A percentile compares a stretch with the other conserved stretches of the same genome.
Conservation (phyloP, 1,140 invertebrate genomes). For the Dreissena polymorpha region DNA sequence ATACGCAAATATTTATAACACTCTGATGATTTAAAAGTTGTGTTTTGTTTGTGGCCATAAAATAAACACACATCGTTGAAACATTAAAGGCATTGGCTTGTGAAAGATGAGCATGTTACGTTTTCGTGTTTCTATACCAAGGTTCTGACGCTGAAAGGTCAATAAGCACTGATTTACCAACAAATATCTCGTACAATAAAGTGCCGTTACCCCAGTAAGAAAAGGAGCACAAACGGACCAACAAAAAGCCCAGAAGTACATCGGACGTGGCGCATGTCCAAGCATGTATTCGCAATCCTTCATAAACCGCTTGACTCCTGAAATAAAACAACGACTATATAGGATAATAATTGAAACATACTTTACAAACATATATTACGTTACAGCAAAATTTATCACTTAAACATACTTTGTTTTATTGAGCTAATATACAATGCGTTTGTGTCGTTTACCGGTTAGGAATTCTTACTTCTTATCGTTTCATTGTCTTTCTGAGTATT, state of each 20-base stretch:
- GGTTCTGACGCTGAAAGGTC: neutral
- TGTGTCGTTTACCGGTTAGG: no score
- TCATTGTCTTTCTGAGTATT: no score
- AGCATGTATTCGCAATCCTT: constrained; percentile 15
- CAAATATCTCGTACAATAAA: neutral
- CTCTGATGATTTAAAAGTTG: neutral
- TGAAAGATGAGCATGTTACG: neutral
- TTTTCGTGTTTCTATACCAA: neutral
- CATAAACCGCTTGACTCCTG: constrained; percentile 4
- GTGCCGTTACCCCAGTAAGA: constrained; percentile 2
- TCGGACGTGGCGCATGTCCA: constrained; percentile 6
- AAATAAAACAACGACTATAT: neutral
- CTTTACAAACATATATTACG: no score
- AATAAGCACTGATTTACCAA: no score
- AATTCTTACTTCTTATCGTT: no score
- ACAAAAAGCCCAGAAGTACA: constrained; percentile 16
- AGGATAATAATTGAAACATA: no score
- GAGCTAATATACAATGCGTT: no score
- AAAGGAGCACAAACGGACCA: constrained; percentile 12
- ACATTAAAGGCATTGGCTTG: neutral
- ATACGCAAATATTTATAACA: neutral
- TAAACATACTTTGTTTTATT: no score
- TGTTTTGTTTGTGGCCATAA: neutral
- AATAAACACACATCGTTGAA: neutral
- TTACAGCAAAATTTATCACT: no score